A percentile compares a stretch with the other conserved stretches of the same genome.
These are phyloP conservation scores for Schrankia costaestrigalis DNA, from an alignment of 2,888 invertebrate genomes.

Conservation along the genomic window DNA sequence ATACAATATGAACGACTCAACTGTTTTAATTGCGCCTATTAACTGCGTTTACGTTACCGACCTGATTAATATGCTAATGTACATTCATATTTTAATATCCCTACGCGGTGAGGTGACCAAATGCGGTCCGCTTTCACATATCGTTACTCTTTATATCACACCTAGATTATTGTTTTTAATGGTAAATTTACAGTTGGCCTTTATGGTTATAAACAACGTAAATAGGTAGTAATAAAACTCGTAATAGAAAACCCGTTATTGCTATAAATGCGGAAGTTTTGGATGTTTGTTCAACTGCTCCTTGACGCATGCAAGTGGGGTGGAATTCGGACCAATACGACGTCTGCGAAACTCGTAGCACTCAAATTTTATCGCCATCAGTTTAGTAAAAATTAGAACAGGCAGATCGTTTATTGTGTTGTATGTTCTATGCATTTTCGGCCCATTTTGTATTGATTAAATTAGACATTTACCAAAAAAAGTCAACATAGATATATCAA, in stretches of 20 bases:
- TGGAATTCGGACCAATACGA: too few relatives aligned
- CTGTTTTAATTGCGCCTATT: constrained; percentile 61
- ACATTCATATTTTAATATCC: constrained; percentile 55
- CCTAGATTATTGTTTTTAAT: constrained; percentile 14
- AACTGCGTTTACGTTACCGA: constrained; percentile 54
- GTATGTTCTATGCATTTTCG: too few relatives aligned
- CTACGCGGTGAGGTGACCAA: constrained; percentile 28
- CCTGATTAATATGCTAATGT: constrained; percentile 62
- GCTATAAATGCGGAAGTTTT: constrained; percentile 2
- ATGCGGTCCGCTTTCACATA: constrained; percentile 28
- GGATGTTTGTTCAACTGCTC: too few relatives aligned
- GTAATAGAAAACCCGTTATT: constrained; percentile 4
- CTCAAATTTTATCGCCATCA: too few relatives aligned
- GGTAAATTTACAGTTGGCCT: constrained; percentile 19
- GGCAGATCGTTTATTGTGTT: too few relatives aligned
- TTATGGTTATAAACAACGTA: constrained; percentile 11
- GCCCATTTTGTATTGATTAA: too few relatives aligned
- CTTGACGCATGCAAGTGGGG: too few relatives aligned
- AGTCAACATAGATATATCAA: too few relatives aligned
- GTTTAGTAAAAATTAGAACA: too few relatives aligned
- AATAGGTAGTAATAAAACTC: constrained; percentile 5
- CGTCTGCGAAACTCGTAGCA: too few relatives aligned
- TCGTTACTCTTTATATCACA: constrained; percentile 28
- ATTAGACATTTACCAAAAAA: too few relatives aligned
- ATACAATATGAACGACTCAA: constrained; percentile 57